A percentile compares a stretch with the other conserved stretches of the same genome.
phyloP scores from a whole-genome alignment of 2,888 invertebrate genomes.

The Tuberolachnus salignus region DNA sequence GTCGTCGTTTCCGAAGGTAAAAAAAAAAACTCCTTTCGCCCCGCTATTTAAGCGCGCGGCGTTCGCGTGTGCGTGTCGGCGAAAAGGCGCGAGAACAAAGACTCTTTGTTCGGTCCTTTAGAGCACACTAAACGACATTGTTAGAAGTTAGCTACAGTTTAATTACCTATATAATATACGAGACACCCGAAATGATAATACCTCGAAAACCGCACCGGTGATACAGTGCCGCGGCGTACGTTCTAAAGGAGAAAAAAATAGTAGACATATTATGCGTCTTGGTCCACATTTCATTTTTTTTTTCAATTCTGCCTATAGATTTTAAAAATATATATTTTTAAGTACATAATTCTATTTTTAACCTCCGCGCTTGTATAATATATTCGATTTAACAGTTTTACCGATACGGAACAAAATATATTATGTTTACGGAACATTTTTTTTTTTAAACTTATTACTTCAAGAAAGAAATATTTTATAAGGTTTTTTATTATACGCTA shows the following conservation, averaged over 20 bases:
- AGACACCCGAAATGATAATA: constrained; percentile 34
- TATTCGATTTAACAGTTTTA: too few species aligned
- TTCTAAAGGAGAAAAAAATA: neutral
- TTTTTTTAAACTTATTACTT: too few species aligned
- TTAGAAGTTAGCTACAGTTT: constrained; percentile 39
- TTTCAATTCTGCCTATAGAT: too few species aligned
- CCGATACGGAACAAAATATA: too few species aligned
- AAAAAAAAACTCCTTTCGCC: constrained; percentile 12
- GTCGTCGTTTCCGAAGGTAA: constrained; percentile 30
- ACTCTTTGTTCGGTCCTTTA: constrained; percentile 47
- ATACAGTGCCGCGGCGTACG: neutral
- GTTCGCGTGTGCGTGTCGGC: constrained; percentile 7
- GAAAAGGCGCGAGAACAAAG: constrained; percentile 46
- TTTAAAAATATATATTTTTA: too few species aligned
- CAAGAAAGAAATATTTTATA: too few species aligned
- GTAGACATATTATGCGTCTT: neutral
- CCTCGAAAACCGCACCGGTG: constrained; percentile 31
- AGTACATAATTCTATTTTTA: too few species aligned
- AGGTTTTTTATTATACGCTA: too few species aligned
- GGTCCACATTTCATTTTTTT: too few species aligned
- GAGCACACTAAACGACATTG: constrained; percentile 32
- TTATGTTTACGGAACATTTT: too few species aligned
- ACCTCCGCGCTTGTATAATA: too few species aligned
- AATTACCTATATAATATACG: constrained; percentile 26
- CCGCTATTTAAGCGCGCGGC: neutral